Conservation (phyloP, 1,140 invertebrate species). For the Sipha flava region DNA sequence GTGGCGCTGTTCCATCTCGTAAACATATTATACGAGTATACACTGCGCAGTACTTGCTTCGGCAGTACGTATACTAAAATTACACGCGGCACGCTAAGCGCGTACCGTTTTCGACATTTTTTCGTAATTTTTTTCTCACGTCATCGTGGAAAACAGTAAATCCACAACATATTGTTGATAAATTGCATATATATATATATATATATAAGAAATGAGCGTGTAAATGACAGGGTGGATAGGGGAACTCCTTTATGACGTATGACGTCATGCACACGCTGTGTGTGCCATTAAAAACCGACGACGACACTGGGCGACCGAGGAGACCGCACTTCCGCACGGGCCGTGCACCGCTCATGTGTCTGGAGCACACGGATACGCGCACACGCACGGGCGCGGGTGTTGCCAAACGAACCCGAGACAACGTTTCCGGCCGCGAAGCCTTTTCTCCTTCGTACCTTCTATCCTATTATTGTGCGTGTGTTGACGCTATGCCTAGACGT, state of each 20-base stretch:
- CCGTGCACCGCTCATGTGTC: not conserved
- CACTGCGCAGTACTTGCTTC: too few relatives aligned
- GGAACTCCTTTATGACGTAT: slow-evolving; percentile 20
- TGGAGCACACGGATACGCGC: not conserved
- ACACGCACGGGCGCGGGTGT: not conserved
- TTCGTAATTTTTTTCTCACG: too few relatives aligned
- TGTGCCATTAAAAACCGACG: slow-evolving; percentile 13
- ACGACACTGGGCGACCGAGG: slow-evolving; percentile 8
- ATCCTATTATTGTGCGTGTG: not conserved
- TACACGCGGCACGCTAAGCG: too few relatives aligned
- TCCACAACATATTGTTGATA: not conserved
- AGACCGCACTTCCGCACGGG: slow-evolving; percentile 32
- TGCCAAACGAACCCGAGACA: slow-evolving; percentile 22
- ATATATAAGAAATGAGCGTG: too few relatives aligned
- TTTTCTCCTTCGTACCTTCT: not conserved
- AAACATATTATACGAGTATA: too few relatives aligned
- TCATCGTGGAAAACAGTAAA: not conserved
- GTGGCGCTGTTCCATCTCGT: too few relatives aligned
- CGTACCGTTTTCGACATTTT: too few relatives aligned
- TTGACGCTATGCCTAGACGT: too few relatives aligned
- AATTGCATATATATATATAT: not conserved
- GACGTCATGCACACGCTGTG: not conserved
- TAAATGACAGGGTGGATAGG: not conserved
- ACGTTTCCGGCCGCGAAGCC: slow-evolving; percentile 23
- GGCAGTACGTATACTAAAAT: too few relatives aligned